phyloP scores from a whole-genome alignment of 2,113 vertebrate genomes.

The Trogon melanurus region DNA sequence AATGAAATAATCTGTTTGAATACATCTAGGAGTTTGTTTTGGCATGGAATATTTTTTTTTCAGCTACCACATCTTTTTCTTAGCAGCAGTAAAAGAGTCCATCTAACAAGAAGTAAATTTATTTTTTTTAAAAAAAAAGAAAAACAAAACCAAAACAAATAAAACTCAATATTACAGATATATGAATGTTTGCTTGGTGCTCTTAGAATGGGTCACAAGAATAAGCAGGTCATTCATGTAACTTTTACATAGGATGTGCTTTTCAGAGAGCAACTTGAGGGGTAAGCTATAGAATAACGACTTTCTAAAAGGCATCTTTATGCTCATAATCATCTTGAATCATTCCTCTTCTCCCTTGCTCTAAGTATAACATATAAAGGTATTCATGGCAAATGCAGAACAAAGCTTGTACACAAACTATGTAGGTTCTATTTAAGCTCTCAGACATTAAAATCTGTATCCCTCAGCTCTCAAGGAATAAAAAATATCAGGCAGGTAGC shows the following conservation, averaged over 20 bases:
- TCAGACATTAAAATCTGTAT: background rate
- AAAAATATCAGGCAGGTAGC: background rate
- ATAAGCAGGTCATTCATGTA: background rate
- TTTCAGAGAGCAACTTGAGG: background rate
- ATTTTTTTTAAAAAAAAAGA: background rate
- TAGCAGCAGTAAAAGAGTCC: background rate
- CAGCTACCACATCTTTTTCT: background rate
- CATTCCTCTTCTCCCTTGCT: background rate
- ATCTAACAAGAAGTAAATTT: background rate
- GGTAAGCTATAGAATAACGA: background rate
- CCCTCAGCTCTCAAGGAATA: background rate
- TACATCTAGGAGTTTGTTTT: background rate
- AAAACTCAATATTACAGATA: background rate
- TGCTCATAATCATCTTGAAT: background rate
- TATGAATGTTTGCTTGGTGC: background rate
- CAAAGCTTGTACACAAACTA: background rate
- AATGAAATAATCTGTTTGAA: background rate
- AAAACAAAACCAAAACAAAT: background rate
- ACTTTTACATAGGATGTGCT: background rate
- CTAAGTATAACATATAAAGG: background rate
- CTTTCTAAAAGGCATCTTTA: slow-evolving; percentile 15
- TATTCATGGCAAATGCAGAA: slow-evolving; percentile 6
- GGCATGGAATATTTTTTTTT: background rate
- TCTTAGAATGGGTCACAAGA: background rate
- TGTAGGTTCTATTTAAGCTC: background rate